phyloP scores from a whole-genome alignment of 2,797 vertebrate genomes.

The Sebastolobus alascanus region DNA sequence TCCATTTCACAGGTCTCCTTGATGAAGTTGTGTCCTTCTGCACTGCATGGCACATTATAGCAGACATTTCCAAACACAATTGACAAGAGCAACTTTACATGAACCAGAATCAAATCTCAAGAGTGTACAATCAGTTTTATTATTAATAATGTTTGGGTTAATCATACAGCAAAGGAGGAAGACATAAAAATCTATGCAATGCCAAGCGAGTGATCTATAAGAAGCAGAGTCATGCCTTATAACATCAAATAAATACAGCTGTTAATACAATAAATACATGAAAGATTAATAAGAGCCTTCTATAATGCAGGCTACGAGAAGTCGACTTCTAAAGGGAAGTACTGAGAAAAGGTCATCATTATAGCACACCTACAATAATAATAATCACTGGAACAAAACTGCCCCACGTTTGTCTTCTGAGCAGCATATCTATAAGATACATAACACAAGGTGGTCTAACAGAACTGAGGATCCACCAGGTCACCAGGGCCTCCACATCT shows the following conservation, averaged over 20 bases:
- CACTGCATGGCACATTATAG: no score
- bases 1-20: not conserved
- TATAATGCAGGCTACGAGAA: constrained; percentile 94
- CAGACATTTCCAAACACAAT: not conserved
- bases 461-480: constrained; percentile 58
- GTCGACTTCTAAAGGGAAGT: constrained; percentile 91
- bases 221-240: constrained; percentile 62
- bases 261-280: constrained; percentile 92
- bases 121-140: constrained; percentile 61
- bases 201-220: constrained; percentile 52
- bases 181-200: constrained; percentile 67
- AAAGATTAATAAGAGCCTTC: constrained; percentile 91
- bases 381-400: constrained; percentile 83
- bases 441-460: constrained; percentile 87
- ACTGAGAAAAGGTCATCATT: constrained; percentile 84
- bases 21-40: not conserved
- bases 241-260: constrained; percentile 83
- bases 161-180: constrained; percentile 65
- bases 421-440: constrained; percentile 98
- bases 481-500: constrained; percentile 96
- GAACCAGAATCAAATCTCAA: constrained; percentile 16
- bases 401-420: constrained; percentile 89
- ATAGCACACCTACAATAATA: constrained; percentile 85
- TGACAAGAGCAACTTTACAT: not conserved
- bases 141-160: constrained; percentile 76